Conservation (phyloP, 2,888 invertebrate genomes). For the Miltochrista miniata region DNA sequence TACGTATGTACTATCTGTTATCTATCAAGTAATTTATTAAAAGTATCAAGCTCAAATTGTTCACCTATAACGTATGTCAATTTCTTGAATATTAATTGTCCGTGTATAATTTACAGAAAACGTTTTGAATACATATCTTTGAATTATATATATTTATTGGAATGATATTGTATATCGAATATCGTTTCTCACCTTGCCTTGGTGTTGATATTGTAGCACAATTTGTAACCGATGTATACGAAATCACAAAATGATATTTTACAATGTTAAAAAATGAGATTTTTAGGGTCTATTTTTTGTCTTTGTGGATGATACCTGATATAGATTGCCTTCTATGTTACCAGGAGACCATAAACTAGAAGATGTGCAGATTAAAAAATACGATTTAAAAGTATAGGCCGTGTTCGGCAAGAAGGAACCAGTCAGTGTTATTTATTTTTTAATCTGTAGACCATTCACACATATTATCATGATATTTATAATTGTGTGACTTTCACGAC, state of each 20-base stretch:
- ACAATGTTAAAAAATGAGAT: slow-evolving; percentile 79
- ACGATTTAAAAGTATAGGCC: slow-evolving; percentile 18
- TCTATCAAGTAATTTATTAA: slow-evolving; percentile 57
- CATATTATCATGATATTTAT: slow-evolving; percentile 46
- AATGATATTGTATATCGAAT: slow-evolving; percentile 61
- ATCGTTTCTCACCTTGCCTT: slow-evolving; percentile 79
- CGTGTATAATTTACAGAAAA: slow-evolving; percentile 75
- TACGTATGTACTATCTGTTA: slow-evolving; percentile 56
- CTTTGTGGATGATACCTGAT: slow-evolving; percentile 65
- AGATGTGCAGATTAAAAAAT: slow-evolving; percentile 45
- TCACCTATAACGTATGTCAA: slow-evolving; percentile 74
- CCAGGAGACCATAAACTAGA: slow-evolving; percentile 66
- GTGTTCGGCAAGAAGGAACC: slow-evolving; percentile 30
- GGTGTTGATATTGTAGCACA: slow-evolving; percentile 81
- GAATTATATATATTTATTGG: slow-evolving; percentile 70
- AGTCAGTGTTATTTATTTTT: slow-evolving; percentile 34
- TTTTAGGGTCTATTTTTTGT: slow-evolving; percentile 79
- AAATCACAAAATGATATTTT: slow-evolving; percentile 78
- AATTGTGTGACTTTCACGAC: slow-evolving; percentile 63
- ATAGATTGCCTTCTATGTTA: slow-evolving; percentile 72
- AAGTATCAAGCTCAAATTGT: slow-evolving; percentile 66
- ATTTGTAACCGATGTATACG: slow-evolving; percentile 83
- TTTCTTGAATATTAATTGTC: slow-evolving; percentile 57
- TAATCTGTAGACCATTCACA: slow-evolving; percentile 52
- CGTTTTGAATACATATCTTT: slow-evolving; percentile 76